These are phyloP conservation scores for Takifugu rubripes DNA, from an alignment of 2,797 vertebrate species.

Conservation along the genomic window DNA sequence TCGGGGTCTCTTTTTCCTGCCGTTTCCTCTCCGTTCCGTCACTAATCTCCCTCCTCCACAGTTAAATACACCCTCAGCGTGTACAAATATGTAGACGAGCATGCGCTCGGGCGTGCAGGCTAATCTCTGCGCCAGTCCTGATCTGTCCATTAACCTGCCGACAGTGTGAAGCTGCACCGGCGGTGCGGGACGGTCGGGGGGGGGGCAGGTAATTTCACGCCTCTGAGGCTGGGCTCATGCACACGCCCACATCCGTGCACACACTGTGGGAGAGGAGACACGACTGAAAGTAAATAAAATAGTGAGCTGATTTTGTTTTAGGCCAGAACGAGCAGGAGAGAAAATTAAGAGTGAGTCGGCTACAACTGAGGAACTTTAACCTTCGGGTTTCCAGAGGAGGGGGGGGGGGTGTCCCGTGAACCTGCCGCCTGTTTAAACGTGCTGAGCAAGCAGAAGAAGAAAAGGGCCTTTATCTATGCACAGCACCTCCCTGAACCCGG, in stretches of 20 bases:
- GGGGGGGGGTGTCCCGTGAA: too few species aligned
- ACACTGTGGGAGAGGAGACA: background rate
- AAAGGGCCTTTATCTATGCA: background rate
- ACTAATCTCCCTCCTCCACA: background rate
- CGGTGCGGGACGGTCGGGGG: conserved; percentile 22
- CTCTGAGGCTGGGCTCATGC: conserved; percentile 47
- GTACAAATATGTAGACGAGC: background rate
- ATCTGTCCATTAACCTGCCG: conserved; percentile 60
- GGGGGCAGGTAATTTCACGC: conserved; percentile 65
- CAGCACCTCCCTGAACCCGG: too few species aligned
- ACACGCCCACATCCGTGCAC: conserved; percentile 10
- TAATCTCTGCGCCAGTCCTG: conserved; percentile 52
- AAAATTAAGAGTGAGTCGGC: too few species aligned
- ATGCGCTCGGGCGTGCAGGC: conserved; percentile 34
- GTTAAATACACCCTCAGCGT: background rate
- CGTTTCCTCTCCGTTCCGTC: background rate
- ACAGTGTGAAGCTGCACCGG: conserved; percentile 55
- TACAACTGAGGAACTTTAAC: background rate
- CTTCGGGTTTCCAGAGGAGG: too few species aligned
- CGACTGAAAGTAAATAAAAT: conserved; percentile 15
- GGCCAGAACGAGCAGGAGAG: too few species aligned
- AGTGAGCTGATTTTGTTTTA: too few species aligned
- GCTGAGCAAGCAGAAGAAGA: background rate
- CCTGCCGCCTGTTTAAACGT: background rate
- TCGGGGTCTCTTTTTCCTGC: too few species aligned